Base-by-base conservation (phyloP, 2,888 invertebrate species). In the Lordiphosa fenestrarum region DNA sequence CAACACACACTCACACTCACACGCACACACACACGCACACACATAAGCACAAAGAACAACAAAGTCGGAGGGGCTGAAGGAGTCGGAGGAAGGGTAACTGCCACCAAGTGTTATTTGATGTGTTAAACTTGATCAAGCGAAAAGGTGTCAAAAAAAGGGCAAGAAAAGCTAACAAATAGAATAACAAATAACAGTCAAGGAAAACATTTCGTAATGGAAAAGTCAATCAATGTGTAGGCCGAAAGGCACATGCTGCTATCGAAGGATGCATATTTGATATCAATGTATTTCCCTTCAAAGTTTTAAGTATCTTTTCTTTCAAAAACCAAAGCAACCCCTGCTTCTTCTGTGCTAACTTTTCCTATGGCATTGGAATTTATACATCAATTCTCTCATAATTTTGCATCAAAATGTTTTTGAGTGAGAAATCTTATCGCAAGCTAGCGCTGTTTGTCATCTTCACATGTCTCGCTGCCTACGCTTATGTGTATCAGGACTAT, bases 41-140 rank as follows among this genome's bases (percentile, higher is more conserved):
- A 35, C 13, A 25, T 37, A 53, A 53, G 56, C 36, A 42, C 21
- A 47, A 66, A 48, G 9, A 46, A 62, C 41, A 56, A 46, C 63
- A 39, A 42, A 19, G 44, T 41, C 23, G 36, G 40, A 21, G 7
- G 38, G 38, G 6, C 2, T 9, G 41, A 35, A 9, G 33, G 47
- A 10, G 51, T 13, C 30, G 23, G 9, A 21, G 39, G 12, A 25
- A 15, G 25, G 12, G 46, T 21, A 46, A 19, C 25, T 48, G 13
- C 35, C 53, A 38, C 30, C 36, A 66, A 65, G 60, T 75, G 76
- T 53, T 71, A 64, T 73, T 84, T 69, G 61, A 81, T 76, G 84
- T 84, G 59, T 47, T 59, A 50, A 65, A 55, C 70, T 77, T 73
- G 74, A 81, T 77, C 73, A 73, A 51, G 66, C 64, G 66, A 46